A percentile compares a stretch with the other conserved stretches of the same genome.
Evolutionary conservation across 53 echinoderm and acorn worm species (phyloP).

Genomic region (Antedon mediterranea): DNA sequence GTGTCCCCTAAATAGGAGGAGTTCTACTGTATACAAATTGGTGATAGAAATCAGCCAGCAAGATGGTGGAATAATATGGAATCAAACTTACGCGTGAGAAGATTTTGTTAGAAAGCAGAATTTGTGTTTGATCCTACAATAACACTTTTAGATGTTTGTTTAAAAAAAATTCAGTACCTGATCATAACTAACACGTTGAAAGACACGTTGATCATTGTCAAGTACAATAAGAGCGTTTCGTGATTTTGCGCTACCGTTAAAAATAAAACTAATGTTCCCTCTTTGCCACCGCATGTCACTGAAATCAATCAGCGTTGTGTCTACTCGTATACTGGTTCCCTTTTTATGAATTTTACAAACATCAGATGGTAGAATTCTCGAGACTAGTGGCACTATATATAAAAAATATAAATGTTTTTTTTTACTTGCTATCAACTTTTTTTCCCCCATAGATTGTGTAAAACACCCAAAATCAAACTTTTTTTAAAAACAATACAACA

Average conservation of each 20-base stretch:
- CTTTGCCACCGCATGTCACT: conserved; percentile 81
- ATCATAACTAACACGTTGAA: conserved; percentile 62
- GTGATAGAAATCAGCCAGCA: too few relatives aligned
- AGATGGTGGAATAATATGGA: too few relatives aligned
- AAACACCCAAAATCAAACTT: too few relatives aligned
- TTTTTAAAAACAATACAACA: too few relatives aligned
- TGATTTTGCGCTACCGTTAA: conserved; percentile 58
- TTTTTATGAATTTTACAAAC: conserved; percentile 79
- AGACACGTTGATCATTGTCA: conserved; percentile 62
- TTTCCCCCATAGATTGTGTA: too few relatives aligned
- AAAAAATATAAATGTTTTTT: too few relatives aligned
- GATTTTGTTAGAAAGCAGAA: too few relatives aligned
- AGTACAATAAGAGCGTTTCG: conserved; percentile 69
- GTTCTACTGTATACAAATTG: too few relatives aligned
- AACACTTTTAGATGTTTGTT: too few relatives aligned
- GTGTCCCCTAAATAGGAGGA: too few relatives aligned
- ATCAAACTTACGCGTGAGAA: too few relatives aligned
- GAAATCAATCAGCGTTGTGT: conserved; percentile 81
- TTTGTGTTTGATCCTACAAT: too few relatives aligned
- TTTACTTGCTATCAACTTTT: not conserved
- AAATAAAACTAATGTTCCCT: conserved; percentile 81
- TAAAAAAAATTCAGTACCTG: conserved; percentile 51
- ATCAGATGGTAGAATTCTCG: conserved; percentile 78
- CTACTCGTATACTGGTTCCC: conserved; percentile 59
- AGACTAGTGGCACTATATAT: conserved; percentile 68